Evolutionary conservation across 2,888 invertebrate genomes (phyloP), one percentile per base, ranked within the genome.

Genomic region (Pardosa pseudoannulata): DNA sequence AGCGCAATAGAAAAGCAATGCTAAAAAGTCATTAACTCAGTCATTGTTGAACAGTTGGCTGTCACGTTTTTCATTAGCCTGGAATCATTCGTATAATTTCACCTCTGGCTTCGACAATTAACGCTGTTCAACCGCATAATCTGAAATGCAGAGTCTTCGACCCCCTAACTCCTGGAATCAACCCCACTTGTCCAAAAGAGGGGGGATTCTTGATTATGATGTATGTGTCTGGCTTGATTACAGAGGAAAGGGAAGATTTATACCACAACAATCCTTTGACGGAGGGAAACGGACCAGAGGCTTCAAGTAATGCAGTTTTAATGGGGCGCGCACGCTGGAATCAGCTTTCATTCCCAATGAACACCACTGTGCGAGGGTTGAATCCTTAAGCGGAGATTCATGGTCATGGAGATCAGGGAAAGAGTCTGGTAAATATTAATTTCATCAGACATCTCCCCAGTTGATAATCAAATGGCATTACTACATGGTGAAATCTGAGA

Each of bases 201-300:
- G 56, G 23, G 56, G 56, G 56, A 2, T 23, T 56, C 56, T 56
- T 56, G 56, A 56, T 56, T 56, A 56, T 56, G 56, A 56, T 56
- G 56, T 23, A 56, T 56, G 56, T 56, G 56, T 56, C 56, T 56
- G 56, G 23, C 23, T 19, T 56, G 56, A 56, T 56, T 56, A 56
- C 23, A 19, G 56, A 56, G 23, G 56, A 23, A 23, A 7, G 56
- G 56, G 23, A 56, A 23, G 23, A 19, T 23, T 56, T 23, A 56
- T 56, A 19, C 56, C 56, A 23, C 56, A 56, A 56, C 56, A 56
- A 56, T 56, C 56, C 41, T 46, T 36, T 56, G 56, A 56, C 56
- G 11, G 56, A n/a, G n/a, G n/a, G n/a, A n/a, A 56, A 56, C 56
- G n/a, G 19, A 56, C 23, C 9, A 23, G 5, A 56, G 23, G 19